Evolutionary conservation across 2,797 vertebrate species (phyloP), one percentile per base, ranked within the genome.

Genomic region (Ctenopoma multispine): DNA sequence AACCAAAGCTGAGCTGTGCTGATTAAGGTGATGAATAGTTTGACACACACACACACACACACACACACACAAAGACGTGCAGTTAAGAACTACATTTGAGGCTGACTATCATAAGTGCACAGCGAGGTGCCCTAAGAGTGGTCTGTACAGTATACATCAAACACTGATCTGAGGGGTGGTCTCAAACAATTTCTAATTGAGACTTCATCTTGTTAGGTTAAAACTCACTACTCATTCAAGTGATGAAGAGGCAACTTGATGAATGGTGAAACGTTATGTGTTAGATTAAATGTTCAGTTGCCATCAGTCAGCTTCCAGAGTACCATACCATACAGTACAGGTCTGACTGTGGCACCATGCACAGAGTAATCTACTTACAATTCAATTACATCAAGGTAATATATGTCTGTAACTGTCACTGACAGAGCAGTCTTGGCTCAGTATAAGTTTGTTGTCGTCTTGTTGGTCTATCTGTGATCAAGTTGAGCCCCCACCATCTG

Each of bases 401-500:
- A 31, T 21, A 17, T 46, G 62, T 55, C 51, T 66, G 38, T 18
- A 61, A 29, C 34, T 70, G 48, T 14, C 6, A 13, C 15, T 0
- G 0, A 58, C 21, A 50, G 76, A 86, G 69, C 76, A 64, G 72
- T 60, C 51, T 53, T 18, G 27, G 55, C 48, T 51, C 51, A 43
- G 64, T 58, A 29, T 4, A 38, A n/a, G 40, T 58, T 15, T 6
- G 55, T 38, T 20, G 5, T 60, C 47, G 24, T 36, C 59, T 17
- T 36, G 1, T 27, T n/a, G n/a, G 67, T 31, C 36, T 47, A 20
- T 59, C 63, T 56, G 51, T 65, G 72, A 84, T 83, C 58, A 6
- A 59, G 54, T 2, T 59, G 55, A 67, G 75, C 63, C 50, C n/a
- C 44, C 29, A 49, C 66, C 83, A 74, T 81, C 74, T 78, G 83